A percentile compares a stretch with the other conserved stretches of the same genome.
Evolutionary conservation across 1,140 invertebrate species (phyloP).

Genomic region (Cryptotermes secundus): DNA sequence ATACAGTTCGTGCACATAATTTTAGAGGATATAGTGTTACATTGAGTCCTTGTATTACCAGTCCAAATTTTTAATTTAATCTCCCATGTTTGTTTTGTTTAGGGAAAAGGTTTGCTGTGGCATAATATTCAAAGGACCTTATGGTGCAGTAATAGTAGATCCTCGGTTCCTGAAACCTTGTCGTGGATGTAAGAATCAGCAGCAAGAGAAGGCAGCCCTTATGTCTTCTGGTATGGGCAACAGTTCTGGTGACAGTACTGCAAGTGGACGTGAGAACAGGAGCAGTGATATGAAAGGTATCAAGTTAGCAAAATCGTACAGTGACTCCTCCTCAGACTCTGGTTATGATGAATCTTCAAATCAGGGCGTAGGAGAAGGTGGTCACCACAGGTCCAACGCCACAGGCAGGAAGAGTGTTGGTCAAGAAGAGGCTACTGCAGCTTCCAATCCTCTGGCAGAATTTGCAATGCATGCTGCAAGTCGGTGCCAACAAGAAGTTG

Average conservation of each 20-base stretch:
- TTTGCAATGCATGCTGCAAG: slow-evolving; percentile 48
- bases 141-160: slow-evolving; percentile 66
- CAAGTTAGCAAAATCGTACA: slow-evolving; percentile 50
- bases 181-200: slow-evolving; percentile 39
- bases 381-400: slow-evolving; percentile 18
- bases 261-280: slow-evolving; percentile 46
- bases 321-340: slow-evolving; percentile 62
- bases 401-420: slow-evolving; percentile 37
- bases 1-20: too few relatives aligned
- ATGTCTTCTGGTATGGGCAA: background rate
- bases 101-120: slow-evolving; percentile 74
- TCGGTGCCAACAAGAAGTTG: slow-evolving; percentile 43
- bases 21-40: too few relatives aligned
- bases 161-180: slow-evolving; percentile 63
- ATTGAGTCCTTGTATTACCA: too few relatives aligned
- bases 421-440: slow-evolving; percentile 43
- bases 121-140: slow-evolving; percentile 65
- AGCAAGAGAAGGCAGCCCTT: background rate
- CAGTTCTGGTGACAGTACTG: slow-evolving; percentile 43
- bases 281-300: slow-evolving; percentile 37
- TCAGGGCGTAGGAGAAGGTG: slow-evolving; percentile 45
- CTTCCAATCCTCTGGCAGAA: slow-evolving; percentile 46
- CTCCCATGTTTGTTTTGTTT: slow-evolving; percentile 35
- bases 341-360: slow-evolving; percentile 65
- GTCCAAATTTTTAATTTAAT: too few relatives aligned